Percentiles rank a stretch among this genome's conserved stretches.
Evolutionary conservation across 1,140 invertebrate genomes (phyloP).

Genomic region (Drosophila subpulchrella): DNA sequence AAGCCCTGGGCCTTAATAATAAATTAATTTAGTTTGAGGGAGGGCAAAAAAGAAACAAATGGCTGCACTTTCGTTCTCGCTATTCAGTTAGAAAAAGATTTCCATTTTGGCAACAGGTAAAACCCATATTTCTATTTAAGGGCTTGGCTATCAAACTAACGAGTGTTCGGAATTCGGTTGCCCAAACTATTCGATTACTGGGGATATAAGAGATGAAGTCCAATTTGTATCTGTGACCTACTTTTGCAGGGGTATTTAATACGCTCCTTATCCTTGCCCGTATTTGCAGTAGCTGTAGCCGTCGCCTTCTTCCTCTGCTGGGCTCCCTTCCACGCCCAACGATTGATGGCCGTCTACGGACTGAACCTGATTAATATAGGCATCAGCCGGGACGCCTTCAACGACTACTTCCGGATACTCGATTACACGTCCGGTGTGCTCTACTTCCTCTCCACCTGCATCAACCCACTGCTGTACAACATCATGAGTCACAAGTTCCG

Average conservation of each 20-base stretch:
- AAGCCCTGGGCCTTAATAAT: not conserved
- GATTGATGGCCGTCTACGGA: conserved; percentile 90
- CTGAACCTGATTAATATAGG: conserved; percentile 68
- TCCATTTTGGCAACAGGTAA: too few relatives aligned
- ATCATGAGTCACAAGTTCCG: conserved; percentile 95
- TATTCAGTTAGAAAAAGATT: not conserved
- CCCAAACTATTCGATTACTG: not conserved
- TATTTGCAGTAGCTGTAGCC: conserved; percentile 94
- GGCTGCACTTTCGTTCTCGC: not conserved
- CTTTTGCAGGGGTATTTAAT: conserved; percentile 26
- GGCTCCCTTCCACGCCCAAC: conserved; percentile 96
- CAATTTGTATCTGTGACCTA: not conserved
- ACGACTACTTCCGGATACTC: conserved; percentile 85
- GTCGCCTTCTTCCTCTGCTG: conserved; percentile 97
- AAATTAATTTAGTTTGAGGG: not conserved
- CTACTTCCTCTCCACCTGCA: conserved; percentile 90
- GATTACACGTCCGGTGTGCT: conserved; percentile 89
- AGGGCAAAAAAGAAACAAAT: not conserved
- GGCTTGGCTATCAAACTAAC: not conserved
- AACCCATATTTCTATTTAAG: too few relatives aligned
- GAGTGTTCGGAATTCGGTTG: not conserved
- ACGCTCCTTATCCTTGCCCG: conserved; percentile 24
- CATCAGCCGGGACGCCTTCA: conserved; percentile 86
- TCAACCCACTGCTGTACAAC: conserved; percentile 94
- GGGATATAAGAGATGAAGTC: not conserved